Percentiles rank a stretch among this genome's conserved stretches.
These are phyloP conservation scores for Calyptommatus sinebrachiatus DNA, from an alignment of 2,113 vertebrate species.

Conservation along the genomic window DNA sequence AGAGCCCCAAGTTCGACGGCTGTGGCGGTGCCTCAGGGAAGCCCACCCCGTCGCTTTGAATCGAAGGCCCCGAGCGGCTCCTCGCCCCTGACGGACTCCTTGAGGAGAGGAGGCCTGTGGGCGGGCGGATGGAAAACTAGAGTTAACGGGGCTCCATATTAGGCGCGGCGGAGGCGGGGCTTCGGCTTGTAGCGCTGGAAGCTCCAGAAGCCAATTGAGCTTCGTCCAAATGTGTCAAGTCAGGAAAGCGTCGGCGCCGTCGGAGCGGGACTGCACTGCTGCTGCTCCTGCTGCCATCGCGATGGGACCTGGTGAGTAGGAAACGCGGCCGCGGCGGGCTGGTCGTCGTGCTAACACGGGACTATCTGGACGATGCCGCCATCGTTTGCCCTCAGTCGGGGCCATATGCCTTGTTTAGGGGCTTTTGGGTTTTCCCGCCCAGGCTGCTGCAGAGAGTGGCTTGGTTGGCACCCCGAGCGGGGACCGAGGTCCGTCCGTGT, in stretches of 20 bases:
- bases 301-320: neutral
- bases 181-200: accelerated
- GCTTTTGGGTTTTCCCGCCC: neutral
- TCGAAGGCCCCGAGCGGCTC: too few species aligned
- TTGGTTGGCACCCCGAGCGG: neutral
- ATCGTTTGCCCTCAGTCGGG: neutral
- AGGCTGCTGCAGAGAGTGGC: too few species aligned
- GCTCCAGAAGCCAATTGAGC: constrained; percentile 4
- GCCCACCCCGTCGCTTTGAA: too few species aligned
- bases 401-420: too few species aligned
- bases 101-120: too few species aligned
- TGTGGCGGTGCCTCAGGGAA: too few species aligned
- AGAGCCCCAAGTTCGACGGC: too few species aligned
- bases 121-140: neutral
- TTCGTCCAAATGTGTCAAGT: neutral
- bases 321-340: neutral
- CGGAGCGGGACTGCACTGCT: neutral
- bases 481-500: neutral
- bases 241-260: neutral
- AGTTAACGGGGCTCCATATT: neutral
- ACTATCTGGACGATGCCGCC: too few species aligned
- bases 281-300: neutral
- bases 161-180: neutral
- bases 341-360: neutral
- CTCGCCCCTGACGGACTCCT: neutral